Percentiles rank a stretch among this genome's conserved stretches.
Conservation (phyloP, 2,888 invertebrate genomes). For the Sympetrum striolatum region DNA sequence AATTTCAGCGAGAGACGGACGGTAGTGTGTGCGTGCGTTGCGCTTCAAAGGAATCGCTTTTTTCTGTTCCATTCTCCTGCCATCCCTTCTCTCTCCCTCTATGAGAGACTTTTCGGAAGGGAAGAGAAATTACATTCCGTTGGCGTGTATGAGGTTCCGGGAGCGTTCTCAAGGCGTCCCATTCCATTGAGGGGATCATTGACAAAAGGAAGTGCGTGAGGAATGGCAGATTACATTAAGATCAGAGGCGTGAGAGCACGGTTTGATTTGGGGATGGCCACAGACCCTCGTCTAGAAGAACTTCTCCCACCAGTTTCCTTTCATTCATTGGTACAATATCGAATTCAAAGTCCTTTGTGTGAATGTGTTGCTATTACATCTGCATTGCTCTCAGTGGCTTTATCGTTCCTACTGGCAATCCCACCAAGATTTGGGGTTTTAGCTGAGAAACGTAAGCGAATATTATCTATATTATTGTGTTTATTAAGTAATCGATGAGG, state of each 20-base stretch:
- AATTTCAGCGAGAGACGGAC: background rate
- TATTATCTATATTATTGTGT: too few species aligned
- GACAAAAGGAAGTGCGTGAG: background rate
- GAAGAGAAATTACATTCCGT: background rate
- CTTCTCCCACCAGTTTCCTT: background rate
- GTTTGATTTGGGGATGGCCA: background rate
- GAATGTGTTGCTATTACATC: too few species aligned
- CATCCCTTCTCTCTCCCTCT: background rate
- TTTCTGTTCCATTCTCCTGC: background rate
- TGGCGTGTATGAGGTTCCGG: background rate
- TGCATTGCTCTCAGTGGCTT: too few species aligned
- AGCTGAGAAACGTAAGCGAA: too few species aligned
- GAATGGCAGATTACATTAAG: background rate
- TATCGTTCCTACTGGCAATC: too few species aligned
- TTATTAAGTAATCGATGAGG: too few species aligned
- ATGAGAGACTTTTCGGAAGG: background rate
- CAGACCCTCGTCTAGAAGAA: background rate
- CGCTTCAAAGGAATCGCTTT: background rate
- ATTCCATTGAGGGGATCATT: background rate
- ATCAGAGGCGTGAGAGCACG: background rate
- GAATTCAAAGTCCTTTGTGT: too few species aligned
- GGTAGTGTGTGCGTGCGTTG: background rate
- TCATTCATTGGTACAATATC: too few species aligned
- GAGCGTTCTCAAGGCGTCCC: background rate
- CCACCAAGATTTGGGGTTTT: too few species aligned